Conservation (phyloP, 2,888 invertebrate species). For the Volucella zonaria region DNA sequence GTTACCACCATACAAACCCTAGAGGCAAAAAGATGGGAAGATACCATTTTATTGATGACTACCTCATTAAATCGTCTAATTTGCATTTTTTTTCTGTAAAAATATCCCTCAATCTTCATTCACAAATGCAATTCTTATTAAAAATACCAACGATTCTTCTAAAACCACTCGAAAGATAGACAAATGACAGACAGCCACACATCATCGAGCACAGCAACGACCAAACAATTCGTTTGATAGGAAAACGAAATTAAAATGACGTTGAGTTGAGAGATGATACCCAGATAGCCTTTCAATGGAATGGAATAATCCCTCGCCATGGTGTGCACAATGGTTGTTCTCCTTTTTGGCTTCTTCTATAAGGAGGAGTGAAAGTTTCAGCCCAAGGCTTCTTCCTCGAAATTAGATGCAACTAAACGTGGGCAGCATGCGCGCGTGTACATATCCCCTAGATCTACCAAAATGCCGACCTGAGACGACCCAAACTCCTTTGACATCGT, state of each 20-base stretch:
- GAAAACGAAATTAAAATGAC: slow-evolving; percentile 62
- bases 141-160: slow-evolving; percentile 48
- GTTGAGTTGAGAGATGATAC: slow-evolving; percentile 62
- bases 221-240: slow-evolving; percentile 40
- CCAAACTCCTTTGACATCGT: slow-evolving; percentile 74
- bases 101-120: slow-evolving; percentile 11
- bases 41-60: too few relatives aligned
- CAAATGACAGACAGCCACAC: slow-evolving; percentile 62
- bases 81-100: slow-evolving; percentile 18
- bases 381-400: slow-evolving; percentile 62
- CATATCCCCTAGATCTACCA: slow-evolving; percentile 45
- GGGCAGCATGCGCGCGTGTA: slow-evolving; percentile 65
- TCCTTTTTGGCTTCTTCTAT: slow-evolving; percentile 17
- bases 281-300: slow-evolving; percentile 65
- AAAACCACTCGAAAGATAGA: slow-evolving; percentile 30
- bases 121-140: slow-evolving; percentile 29
- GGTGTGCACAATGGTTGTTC: neutral
- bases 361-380: slow-evolving; percentile 66
- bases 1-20: too few relatives aligned
- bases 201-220: slow-evolving; percentile 50
- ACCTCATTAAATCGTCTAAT: slow-evolving; percentile 22
- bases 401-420: slow-evolving; percentile 69
- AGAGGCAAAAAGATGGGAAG: too few relatives aligned
- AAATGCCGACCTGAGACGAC: slow-evolving; percentile 65
- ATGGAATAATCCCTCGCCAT: slow-evolving; percentile 47